Conservation (phyloP, 2,888 invertebrate genomes). For the Nemapogon koenigi region DNA sequence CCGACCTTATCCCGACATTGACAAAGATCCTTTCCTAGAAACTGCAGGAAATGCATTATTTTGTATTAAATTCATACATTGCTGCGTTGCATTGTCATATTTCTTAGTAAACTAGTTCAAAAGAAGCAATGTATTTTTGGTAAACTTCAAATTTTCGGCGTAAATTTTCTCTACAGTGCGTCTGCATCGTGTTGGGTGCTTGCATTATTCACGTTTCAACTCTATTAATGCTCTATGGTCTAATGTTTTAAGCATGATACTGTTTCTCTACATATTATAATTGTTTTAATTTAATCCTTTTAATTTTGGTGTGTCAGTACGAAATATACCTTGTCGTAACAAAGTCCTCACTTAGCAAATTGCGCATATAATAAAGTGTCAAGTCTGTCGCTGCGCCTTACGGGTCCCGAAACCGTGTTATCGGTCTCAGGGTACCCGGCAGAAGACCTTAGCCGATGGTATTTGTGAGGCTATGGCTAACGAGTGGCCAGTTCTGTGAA, state of each 20-base stretch:
- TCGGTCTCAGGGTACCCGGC: too few species aligned
- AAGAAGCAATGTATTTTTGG: conserved; percentile 2
- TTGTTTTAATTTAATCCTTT: too few species aligned
- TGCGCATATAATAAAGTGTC: too few species aligned
- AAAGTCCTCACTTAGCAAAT: too few species aligned
- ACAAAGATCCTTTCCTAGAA: conserved; percentile 8
- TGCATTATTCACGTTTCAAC: conserved; percentile 1
- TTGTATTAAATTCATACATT: neutral
- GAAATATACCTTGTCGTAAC: too few species aligned
- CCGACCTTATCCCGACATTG: conserved; percentile 8
- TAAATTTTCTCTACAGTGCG: conserved; percentile 2
- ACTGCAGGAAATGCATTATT: neutral
- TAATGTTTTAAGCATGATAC: neutral
- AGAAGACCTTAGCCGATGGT: too few species aligned
- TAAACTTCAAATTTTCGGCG: neutral
- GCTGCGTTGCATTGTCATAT: neutral
- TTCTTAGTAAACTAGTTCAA: neutral
- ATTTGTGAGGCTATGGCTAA: too few species aligned
- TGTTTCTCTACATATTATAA: too few species aligned
- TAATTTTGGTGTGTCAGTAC: too few species aligned
- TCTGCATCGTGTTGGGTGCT: neutral
- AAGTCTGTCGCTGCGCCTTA: too few species aligned
- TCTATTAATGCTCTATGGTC: neutral
- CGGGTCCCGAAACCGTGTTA: too few species aligned
- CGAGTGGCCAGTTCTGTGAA: too few species aligned